These are phyloP conservation scores for Luscinia megarhynchos DNA, from an alignment of 2,797 vertebrate species.

Conservation along the genomic window DNA sequence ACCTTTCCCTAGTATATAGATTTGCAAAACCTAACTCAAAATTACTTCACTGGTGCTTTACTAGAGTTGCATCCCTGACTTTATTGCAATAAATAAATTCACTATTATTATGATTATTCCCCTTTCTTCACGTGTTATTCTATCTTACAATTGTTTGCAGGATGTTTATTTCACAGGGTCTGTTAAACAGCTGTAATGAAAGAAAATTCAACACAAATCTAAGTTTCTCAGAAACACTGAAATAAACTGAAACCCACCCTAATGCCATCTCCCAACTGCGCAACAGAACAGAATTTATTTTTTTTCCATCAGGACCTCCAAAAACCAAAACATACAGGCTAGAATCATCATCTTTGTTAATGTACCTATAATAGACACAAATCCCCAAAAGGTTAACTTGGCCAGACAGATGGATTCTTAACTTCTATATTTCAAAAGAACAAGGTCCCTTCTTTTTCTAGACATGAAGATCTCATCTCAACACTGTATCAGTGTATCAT, in stretches of 20 bases:
- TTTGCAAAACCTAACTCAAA: not conserved
- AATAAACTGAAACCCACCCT: not conserved
- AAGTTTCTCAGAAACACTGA: not conserved
- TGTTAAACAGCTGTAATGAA: not conserved
- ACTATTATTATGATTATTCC: not conserved
- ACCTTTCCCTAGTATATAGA: rapidly evolving
- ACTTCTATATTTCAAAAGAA: not conserved
- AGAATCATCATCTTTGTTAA: not conserved
- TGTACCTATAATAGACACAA: not conserved
- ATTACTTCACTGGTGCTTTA: not conserved
- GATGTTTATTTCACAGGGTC: not conserved
- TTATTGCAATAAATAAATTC: not conserved
- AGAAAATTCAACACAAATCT: not conserved
- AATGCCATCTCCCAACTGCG: not conserved
- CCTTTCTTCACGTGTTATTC: not conserved
- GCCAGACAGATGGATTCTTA: not conserved
- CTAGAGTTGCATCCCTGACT: not conserved
- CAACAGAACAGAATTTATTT: not conserved
- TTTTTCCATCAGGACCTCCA: not conserved
- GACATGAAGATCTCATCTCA: not conserved
- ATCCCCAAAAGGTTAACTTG: not conserved
- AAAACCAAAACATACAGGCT: not conserved
- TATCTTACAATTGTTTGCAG: not conserved
- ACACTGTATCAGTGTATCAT: not conserved
- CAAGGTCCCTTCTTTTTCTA: not conserved